Evolutionary conservation across 2,797 vertebrate species (phyloP), one percentile per base, ranked within the genome.

Genomic region (Pelochelys cantorii): DNA sequence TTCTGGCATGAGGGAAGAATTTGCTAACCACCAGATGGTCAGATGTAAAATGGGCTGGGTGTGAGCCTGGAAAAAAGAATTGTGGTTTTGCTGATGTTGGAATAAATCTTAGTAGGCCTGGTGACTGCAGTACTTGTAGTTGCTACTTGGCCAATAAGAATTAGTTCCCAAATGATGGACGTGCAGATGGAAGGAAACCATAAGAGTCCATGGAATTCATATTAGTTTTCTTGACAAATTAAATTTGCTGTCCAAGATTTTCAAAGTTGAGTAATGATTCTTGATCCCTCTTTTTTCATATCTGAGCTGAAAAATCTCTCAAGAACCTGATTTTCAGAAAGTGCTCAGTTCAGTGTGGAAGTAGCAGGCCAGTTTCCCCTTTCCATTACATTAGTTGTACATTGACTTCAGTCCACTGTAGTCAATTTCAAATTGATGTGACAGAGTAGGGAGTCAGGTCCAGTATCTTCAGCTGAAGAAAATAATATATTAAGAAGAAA

Each of bases 1-100:
- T 95, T 94, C 94, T 83, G 85, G 86, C 83, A 91, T 93, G 74
- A 89, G 11, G 14, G 48, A 95, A 92, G 83, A 94, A 81, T 81
- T 89, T 92, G 79, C 48, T 79, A 89, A 84, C 89, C 60, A 90
- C 56, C 92, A 95, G 89, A 86, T 90, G 90, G 94, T 90, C 87
- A 80, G 20, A 25, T 89, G 85, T 79, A 89, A 94, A 94, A 37
- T 86, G 87, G 68, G 10, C 12, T 5, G 62, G 34, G 56, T 77
- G 31, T 60, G 34, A 79, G 11, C 27, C 31, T 23, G 71, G 34
- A 25, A 42, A 42, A 37, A 74, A 42, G 11, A 74, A 62, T 31
- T 15, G 42, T 59, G 2, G 0, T 23, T 85, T 42, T 88, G 20
- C 31, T 75, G 89, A 2, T 11, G 10, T 48, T 95, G 23, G 88